Percentiles rank a stretch among this genome's conserved stretches.
These are phyloP conservation scores for Lophochroa leadbeateri DNA, from an alignment of 2,113 vertebrate species.

Conservation along the genomic window DNA sequence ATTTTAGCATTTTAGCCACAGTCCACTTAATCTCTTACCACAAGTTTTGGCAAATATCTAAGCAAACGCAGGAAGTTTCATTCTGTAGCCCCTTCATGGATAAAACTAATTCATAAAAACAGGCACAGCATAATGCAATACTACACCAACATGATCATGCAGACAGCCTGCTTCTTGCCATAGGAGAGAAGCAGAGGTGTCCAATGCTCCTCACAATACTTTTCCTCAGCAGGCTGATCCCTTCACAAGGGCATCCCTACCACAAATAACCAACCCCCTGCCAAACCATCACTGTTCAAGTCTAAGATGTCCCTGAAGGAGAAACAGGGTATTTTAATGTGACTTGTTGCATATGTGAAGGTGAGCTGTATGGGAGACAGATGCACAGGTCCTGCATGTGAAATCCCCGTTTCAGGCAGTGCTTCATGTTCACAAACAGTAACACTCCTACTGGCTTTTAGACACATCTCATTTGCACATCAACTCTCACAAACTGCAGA, in stretches of 20 bases:
- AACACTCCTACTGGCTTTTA: background rate
- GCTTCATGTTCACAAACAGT: background rate
- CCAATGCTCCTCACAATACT: background rate
- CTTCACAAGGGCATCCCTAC: background rate
- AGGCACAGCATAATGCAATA: background rate
- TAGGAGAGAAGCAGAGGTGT: background rate
- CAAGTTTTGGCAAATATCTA: background rate
- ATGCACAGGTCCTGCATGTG: background rate
- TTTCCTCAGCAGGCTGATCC: background rate
- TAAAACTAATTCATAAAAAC: background rate
- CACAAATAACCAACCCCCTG: background rate
- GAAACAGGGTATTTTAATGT: background rate
- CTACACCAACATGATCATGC: background rate
- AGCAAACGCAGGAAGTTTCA: background rate
- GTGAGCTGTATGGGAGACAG: background rate
- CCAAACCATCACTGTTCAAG: background rate
- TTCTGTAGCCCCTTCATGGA: background rate
- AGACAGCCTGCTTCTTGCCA: background rate
- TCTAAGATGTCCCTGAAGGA: background rate
- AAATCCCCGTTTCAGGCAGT: background rate
- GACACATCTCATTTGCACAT: background rate
- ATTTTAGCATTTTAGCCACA: background rate
- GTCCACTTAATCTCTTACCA: background rate
- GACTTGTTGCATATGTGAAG: fast-evolving
- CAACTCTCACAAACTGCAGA: background rate